These are phyloP conservation scores for Hololepta plana DNA, from an alignment of 2,888 invertebrate genomes.

Conservation along the genomic window DNA sequence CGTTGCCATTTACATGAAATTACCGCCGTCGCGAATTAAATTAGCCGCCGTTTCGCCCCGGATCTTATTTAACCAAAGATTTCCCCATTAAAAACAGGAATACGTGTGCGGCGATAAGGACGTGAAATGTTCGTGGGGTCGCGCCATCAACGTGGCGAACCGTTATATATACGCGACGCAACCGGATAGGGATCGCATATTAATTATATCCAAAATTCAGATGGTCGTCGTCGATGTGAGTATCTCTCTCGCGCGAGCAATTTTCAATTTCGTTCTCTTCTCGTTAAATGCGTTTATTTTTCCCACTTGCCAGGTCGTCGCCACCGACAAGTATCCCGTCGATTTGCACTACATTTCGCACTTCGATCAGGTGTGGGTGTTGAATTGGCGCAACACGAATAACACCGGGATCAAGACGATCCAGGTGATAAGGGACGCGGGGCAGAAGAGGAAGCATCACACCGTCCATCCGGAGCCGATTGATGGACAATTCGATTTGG, in stretches of 20 bases:
- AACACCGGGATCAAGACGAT: constrained; percentile 45
- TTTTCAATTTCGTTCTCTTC: not conserved
- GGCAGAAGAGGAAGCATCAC: constrained; percentile 51
- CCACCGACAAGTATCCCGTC: constrained; percentile 53
- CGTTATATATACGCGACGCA: constrained; percentile 56
- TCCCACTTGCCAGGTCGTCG: constrained; percentile 30
- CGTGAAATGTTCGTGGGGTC: constrained; percentile 51
- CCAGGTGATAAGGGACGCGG: constrained; percentile 54
- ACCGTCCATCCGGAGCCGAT: constrained; percentile 57
- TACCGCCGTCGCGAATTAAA: too few species aligned
- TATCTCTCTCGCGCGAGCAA: constrained; percentile 5
- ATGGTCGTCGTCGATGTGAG: constrained; percentile 50
- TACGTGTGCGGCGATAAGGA: constrained; percentile 53
- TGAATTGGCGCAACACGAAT: constrained; percentile 44
- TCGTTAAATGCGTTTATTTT: constrained; percentile 2
- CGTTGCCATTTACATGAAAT: too few species aligned
- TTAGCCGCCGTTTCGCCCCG: too few species aligned
- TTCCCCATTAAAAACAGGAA: too few species aligned
- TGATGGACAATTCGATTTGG: constrained; percentile 57
- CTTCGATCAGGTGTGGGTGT: constrained; percentile 56
- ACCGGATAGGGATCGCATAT: constrained; percentile 47
- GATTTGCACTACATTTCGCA: constrained; percentile 50
- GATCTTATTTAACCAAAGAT: too few species aligned
- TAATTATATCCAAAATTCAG: constrained; percentile 52
- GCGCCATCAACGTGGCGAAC: constrained; percentile 50